Conservation (phyloP, 2,797 vertebrate species). For the Telmatherina bonti region DNA sequence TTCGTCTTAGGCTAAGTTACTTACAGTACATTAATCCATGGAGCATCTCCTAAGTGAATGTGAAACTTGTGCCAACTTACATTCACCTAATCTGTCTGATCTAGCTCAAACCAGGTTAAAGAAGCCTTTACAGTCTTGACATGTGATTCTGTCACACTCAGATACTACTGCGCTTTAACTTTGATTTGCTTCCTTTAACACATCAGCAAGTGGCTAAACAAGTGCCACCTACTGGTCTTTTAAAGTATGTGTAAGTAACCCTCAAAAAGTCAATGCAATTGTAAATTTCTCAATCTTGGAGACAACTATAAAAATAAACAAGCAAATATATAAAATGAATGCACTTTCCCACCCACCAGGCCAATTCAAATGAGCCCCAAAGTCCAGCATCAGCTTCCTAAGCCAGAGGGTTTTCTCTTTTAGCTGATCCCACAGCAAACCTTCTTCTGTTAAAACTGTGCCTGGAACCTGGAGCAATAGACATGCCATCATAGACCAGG, state of each 20-base stretch:
- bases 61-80: slow-evolving; percentile 66
- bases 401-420: slow-evolving; percentile 89
- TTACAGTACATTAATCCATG: slow-evolving; percentile 67
- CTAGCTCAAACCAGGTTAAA: slow-evolving; percentile 36
- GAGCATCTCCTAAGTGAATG: slow-evolving; percentile 65
- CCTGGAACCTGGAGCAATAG: slow-evolving; percentile 88
- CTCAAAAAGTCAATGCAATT: not conserved
- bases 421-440: slow-evolving; percentile 84
- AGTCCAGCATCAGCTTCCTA: slow-evolving; percentile 84
- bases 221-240: slow-evolving; percentile 51
- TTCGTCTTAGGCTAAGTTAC: slow-evolving; percentile 61
- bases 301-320: not conserved
- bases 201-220: not conserved
- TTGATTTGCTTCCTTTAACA: not conserved
- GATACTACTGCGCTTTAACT: slow-evolving; percentile 4
- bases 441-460: slow-evolving; percentile 64
- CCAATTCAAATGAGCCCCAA: slow-evolving; percentile 90
- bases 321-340: not conserved
- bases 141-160: not conserved
- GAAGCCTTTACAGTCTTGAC: not conserved
- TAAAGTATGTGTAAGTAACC: not conserved
- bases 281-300: not conserved
- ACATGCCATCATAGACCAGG: slow-evolving; percentile 88
- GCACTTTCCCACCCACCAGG: slow-evolving; percentile 80
- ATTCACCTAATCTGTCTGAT: slow-evolving; percentile 78